Evolutionary conservation across 1,140 invertebrate genomes (phyloP).

Genomic region (Melitaea cinxia): DNA sequence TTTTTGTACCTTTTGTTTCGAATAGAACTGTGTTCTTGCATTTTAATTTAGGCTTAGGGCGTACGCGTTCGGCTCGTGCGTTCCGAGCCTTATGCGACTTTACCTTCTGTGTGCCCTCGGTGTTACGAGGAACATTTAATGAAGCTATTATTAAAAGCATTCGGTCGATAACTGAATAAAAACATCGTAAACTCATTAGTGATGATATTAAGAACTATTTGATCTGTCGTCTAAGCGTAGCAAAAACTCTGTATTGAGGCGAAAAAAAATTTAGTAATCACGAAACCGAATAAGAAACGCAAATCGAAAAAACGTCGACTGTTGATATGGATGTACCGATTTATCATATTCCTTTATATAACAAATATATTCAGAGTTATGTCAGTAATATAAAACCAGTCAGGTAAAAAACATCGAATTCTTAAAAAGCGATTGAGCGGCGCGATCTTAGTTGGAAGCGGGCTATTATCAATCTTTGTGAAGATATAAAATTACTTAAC

Average conservation of each 20-base stretch:
- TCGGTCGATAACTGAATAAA: background rate
- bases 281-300: constrained; percentile 27
- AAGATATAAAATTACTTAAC: constrained; percentile 64
- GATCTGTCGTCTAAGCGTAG: constrained; percentile 25
- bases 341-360: constrained; percentile 44
- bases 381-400: constrained; percentile 46
- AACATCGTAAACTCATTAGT: constrained; percentile 12
- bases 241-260: constrained; percentile 21
- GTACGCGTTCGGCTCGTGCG: constrained; percentile 30
- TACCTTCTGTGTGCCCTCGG: constrained; percentile 15
- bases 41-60: constrained; percentile 72
- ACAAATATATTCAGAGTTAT: constrained; percentile 43
- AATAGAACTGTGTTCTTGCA: constrained; percentile 71
- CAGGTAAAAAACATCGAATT: constrained; percentile 42
- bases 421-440: constrained; percentile 46
- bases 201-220: constrained; percentile 18
- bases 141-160: constrained; percentile 10
- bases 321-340: constrained; percentile 39
- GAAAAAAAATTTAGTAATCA: constrained; percentile 30
- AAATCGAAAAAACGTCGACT: constrained; percentile 39
- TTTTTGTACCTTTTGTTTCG: constrained; percentile 76
- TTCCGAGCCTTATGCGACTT: constrained; percentile 27
- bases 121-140: constrained; percentile 11
- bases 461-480: constrained; percentile 64
- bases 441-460: constrained; percentile 51